Evolutionary conservation across 2,113 vertebrate species (phyloP).

Genomic region (Erinaceus europaeus): DNA sequence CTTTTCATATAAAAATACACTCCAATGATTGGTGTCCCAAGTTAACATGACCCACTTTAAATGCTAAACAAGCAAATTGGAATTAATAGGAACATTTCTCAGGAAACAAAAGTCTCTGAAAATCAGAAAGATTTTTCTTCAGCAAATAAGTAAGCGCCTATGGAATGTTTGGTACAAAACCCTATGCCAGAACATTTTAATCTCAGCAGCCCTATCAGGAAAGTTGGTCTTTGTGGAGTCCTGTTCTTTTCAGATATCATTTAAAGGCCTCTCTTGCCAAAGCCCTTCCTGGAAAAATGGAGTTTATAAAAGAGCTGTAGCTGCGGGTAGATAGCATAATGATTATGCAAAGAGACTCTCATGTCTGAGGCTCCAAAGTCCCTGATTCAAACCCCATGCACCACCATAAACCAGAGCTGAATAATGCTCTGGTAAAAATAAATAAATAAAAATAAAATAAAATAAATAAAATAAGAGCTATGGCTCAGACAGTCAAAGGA

Average conservation of each 20-base stretch:
- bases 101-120: conserved; percentile 5
- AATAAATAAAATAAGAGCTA: too few species aligned
- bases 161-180: not conserved
- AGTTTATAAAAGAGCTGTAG: not conserved
- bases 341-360: too few species aligned
- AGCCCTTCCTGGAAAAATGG: not conserved
- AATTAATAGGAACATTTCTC: conserved; percentile 25
- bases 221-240: not conserved
- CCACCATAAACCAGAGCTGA: too few species aligned
- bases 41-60: not conserved
- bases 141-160: not conserved
- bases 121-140: conserved; percentile 15
- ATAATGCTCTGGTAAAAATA: too few species aligned
- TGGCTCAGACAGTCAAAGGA: not conserved
- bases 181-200: not conserved
- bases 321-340: too few species aligned
- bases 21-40: not conserved
- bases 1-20: not conserved
- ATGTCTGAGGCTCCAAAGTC: too few species aligned
- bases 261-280: not conserved
- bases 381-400: too few species aligned
- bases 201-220: not conserved
- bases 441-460: too few species aligned
- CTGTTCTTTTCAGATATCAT: not conserved
- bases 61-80: not conserved